Base-by-base conservation (phyloP, 2,113 vertebrate species). In the Anoplopoma fimbria region DNA sequence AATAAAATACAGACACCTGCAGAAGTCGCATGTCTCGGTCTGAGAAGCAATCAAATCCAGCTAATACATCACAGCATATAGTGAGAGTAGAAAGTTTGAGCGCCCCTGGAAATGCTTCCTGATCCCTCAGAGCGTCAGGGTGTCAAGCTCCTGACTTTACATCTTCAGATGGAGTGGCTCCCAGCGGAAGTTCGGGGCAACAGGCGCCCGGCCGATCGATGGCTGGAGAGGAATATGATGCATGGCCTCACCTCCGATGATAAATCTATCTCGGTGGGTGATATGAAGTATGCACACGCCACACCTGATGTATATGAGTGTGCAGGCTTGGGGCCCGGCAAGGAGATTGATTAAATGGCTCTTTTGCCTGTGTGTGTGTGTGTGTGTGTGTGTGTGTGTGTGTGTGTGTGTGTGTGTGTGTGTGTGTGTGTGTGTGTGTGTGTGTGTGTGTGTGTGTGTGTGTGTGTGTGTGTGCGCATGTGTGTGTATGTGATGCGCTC, bases 301-400 rank as follows among this genome's bases (percentile, higher is more conserved):
- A 88, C 69, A 87, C 88, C 86, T 84, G 87, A 94, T 90, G 79
- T 81, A 93, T 86, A 83, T 83, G 81, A 68, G 70, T 57, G 79
- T 69, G 83, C 71, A 75, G 88, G 81, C 86, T 81, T 69, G 71
- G 82, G 31, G 63, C 70, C 63, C 57, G 84, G 72, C 53, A 57
- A 29, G 76, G 69, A 86, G 73, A 87, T 86, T 91, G 86, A 91
- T 90, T 86, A 89, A 88, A 92, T 58, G 80, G 71, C 55, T 69
- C n/a, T 67, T 31, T 81, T 25, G 53, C 25, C 69, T 42, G 19
- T 9, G 4, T 51, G 49, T 51, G 49, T 23, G 21, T 51, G 47
- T 45, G n/a, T 69, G 63, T 69, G 55, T 51, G 23, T 51, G 19
- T 69, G 73, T 79, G 62, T 64, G 42, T 75, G 49, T 74, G 63